phyloP scores from a whole-genome alignment of 2,797 vertebrate species.

The Gila robusta region DNA sequence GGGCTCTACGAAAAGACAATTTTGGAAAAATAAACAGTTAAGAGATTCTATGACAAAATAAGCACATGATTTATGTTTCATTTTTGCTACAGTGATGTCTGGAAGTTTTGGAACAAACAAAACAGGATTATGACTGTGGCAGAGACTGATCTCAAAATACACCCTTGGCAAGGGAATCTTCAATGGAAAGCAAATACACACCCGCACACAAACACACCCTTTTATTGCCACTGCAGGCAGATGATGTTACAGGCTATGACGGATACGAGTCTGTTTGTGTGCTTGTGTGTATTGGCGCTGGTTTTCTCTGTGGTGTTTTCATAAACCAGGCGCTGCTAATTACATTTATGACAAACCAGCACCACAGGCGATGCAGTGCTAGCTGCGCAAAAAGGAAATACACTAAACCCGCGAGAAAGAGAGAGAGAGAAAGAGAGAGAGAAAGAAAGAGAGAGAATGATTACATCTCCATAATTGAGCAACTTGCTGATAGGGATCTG shows the following conservation, averaged over 20 bases:
- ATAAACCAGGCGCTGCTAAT: slow-evolving; percentile 77
- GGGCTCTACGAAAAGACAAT: slow-evolving; percentile 80
- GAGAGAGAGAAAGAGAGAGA: slow-evolving; percentile 51
- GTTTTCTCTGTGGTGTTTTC: slow-evolving; percentile 71
- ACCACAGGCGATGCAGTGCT: slow-evolving; percentile 80
- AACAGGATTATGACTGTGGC: slow-evolving; percentile 40
- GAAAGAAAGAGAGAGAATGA: slow-evolving; percentile 52
- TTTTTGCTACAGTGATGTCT: slow-evolving; percentile 16
- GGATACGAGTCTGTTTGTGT: slow-evolving; percentile 7
- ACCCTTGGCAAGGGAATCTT: slow-evolving; percentile 46
- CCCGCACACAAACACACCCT: slow-evolving; percentile 34
- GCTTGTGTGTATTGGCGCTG: slow-evolving; percentile 56
- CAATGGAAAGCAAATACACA: slow-evolving; percentile 43
- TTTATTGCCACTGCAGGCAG: slow-evolving; percentile 44
- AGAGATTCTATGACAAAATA: slow-evolving; percentile 30
- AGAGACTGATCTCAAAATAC: slow-evolving; percentile 46
- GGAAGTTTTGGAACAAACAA: slow-evolving; percentile 45
- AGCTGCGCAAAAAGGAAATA: slow-evolving; percentile 54
- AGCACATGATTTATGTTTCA: slow-evolving; percentile 33
- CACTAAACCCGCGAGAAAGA: slow-evolving; percentile 49
- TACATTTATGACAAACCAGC: slow-evolving; percentile 78
- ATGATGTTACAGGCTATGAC: slow-evolving; percentile 35
- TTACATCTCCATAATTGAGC: slow-evolving; percentile 59
- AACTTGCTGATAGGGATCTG: slow-evolving; percentile 60
- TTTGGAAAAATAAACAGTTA: background rate